Evolutionary conservation across 2,888 invertebrate species (phyloP).

Genomic region (Drosophila lutescens): DNA sequence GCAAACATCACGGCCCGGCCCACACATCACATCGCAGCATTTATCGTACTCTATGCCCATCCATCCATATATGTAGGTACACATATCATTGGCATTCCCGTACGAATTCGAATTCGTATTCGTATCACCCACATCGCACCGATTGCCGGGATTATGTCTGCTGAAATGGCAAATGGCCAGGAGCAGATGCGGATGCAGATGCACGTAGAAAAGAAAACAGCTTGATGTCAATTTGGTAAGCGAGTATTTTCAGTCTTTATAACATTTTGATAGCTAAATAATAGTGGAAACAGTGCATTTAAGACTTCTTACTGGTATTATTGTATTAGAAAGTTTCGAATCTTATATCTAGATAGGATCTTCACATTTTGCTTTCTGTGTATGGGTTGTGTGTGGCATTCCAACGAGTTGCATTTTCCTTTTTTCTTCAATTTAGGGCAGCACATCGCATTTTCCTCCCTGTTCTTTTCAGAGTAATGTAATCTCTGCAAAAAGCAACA

Average conservation of each 20-base stretch:
- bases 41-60: background rate
- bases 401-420: constrained; percentile 9
- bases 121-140: constrained; percentile 22
- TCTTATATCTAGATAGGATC: background rate
- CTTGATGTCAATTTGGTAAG: too few species aligned
- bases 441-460: background rate
- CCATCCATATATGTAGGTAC: background rate
- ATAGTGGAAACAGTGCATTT: too few species aligned
- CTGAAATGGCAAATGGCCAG: constrained; percentile 18
- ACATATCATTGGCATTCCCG: constrained; percentile 3
- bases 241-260: too few species aligned
- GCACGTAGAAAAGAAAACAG: background rate
- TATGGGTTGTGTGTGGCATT: constrained; percentile 11
- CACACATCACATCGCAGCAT: background rate
- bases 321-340: too few species aligned
- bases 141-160: constrained; percentile 24
- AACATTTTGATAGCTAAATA: too few species aligned
- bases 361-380: background rate
- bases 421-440: constrained; percentile 11
- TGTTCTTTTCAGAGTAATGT: background rate
- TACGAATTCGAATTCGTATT: constrained; percentile 3
- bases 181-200: background rate
- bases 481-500: constrained; percentile 12
- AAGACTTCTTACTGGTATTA: too few species aligned
- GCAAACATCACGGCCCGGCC: constrained; percentile 20